Evolutionary conservation across 2,888 invertebrate genomes (phyloP), one percentile per base, ranked within the genome.

Genomic region (Encarsia formosa): DNA sequence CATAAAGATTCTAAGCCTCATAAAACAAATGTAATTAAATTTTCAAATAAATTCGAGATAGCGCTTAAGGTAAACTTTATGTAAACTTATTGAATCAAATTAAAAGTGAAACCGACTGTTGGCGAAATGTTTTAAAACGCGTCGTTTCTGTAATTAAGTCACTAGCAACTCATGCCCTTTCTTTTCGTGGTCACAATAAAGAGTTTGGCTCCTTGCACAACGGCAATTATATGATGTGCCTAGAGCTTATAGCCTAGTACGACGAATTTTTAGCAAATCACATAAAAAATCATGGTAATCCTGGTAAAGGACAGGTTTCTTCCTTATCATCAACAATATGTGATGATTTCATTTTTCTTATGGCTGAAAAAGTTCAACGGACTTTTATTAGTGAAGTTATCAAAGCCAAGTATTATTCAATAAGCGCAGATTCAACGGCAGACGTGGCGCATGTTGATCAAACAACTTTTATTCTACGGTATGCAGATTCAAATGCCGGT

Each of bases 321-420:
- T 68, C 68, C 50, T 51, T 66, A 19, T 64, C 63, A 8, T 61
- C 59, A 56, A 64, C 63, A 31, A 54, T 63, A 45, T 66, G 65
- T 48, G 65, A 68, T 52, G 64, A 68, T 49, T 59, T 68, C 43
- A 65, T 66, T 59, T 26, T 41, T 34, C 50, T 67, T 24, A 63
- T 69, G 61, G 59, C 57, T 26, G 31, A 61, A 29, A 61, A 61
- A 61, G 56, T 63, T 35, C 52, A 56, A 11, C 51, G 59, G 24
- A 40, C 47, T 24, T 60, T 65, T 19, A 44, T 50, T 6, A 35
- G 39, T n/a, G 59, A 58, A 39, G 53, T 57, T 4, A 58, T 52
- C 34, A 24, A 24, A 19, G 49, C 60, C 22, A 59, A 60, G 48
- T 62, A 59, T 52, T 61, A 54, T 52, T 59, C 63, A 9, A 41